Base-by-base conservation (phyloP, 2,113 vertebrate species). In the Atrichornis clamosus region DNA sequence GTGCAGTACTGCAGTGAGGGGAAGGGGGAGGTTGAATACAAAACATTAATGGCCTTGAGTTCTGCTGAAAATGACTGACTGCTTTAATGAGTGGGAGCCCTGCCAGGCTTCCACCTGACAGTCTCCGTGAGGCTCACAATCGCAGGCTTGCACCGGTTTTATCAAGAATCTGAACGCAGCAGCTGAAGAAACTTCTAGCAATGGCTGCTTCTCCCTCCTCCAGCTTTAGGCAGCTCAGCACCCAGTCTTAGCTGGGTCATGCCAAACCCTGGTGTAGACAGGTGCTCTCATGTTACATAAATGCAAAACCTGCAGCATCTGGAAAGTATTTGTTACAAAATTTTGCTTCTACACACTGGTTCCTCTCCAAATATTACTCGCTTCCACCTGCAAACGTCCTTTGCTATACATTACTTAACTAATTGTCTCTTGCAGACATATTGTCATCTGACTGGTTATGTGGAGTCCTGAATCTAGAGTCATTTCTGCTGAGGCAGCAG, bases 1-100 rank as follows among this genome's bases (percentile, higher is more conserved):
- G 1, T 58, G 41, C 42, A 0, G 0, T 22, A 15, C 13, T 59
- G n/a, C 55, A 72, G 44, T 0, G 9, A 59, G 30, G 52, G 59
- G 14, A 81, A 59, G 15, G 28, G 4, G 22, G 22, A 81, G 7
- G 2, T 11, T 79, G 28, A 8, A 1, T 68, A 13, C 30, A 64
- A 56, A 81, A 28, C 1, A 1, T 42, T 21, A 28, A 41, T 5
- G 20, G 49, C 55, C 63, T 27, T 0, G 2, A 80, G 24, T 44
- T 79, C 72, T 50, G 46, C 35, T 65, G 62, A 64, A 93, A 84
- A 75, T n/a, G 41, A 65, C 37, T 37, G 60, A 70, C 44, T 73
- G 37, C 15, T 91, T 81, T 72, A 78, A 90, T 68, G 75, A 68
- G 26, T 1, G 27, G 27, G 32, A 69, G 9, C 27, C 73, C n/a